Percentiles rank a stretch among this genome's conserved stretches.
Evolutionary conservation across 2,888 invertebrate genomes (phyloP).

Genomic region (Drosophila austrosaltans): DNA sequence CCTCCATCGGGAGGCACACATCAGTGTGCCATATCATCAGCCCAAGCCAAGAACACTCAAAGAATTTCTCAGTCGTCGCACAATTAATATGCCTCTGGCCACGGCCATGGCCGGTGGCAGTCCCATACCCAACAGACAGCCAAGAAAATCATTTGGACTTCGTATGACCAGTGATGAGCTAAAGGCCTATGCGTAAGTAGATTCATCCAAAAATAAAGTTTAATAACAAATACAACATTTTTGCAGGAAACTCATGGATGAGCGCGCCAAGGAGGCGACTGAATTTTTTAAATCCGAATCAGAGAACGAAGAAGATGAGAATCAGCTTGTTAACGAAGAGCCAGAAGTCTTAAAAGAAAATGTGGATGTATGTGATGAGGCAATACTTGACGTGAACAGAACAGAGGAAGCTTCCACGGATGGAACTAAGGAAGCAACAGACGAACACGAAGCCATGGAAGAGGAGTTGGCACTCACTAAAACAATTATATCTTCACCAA

Average conservation of each 20-base stretch:
- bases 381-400: background rate
- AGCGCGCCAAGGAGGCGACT: constrained; percentile 89
- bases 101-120: constrained; percentile 53
- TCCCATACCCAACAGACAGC: constrained; percentile 55
- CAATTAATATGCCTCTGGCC: constrained; percentile 69
- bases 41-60: constrained; percentile 91
- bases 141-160: constrained; percentile 79
- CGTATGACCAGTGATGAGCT: constrained; percentile 89
- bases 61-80: constrained; percentile 87
- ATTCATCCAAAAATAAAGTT: background rate
- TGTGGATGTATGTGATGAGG: constrained; percentile 19
- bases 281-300: constrained; percentile 90
- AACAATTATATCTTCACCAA: constrained; percentile 29
- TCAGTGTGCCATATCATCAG: constrained; percentile 93
- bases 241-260: constrained; percentile 87
- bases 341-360: constrained; percentile 37
- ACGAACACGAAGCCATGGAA: background rate
- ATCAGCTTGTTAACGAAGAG: constrained; percentile 41
- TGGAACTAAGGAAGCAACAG: background rate
- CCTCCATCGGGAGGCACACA: constrained; percentile 89
- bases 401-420: background rate
- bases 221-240: constrained; percentile 39
- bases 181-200: constrained; percentile 86
- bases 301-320: constrained; percentile 55
- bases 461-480: background rate